Base-by-base conservation (phyloP, 2,113 vertebrate species). In the Egretta garzetta region DNA sequence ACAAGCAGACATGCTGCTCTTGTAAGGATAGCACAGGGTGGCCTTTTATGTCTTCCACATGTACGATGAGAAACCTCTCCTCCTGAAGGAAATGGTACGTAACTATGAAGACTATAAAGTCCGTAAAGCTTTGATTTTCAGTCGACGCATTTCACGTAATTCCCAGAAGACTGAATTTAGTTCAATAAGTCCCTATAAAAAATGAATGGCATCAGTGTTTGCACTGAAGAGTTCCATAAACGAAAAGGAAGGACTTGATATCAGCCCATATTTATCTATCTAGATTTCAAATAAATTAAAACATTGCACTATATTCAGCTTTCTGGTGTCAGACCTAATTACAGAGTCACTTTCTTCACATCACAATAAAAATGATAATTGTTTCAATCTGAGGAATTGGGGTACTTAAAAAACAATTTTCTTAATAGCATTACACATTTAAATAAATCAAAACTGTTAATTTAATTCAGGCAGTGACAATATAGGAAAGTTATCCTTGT, bases 391-490 rank as follows among this genome's bases (percentile, higher is more conserved):
- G 0, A 97, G 63, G 83, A 95, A 89, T 30, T 92, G 60, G 64
- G 70, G 88, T 95, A 88, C 82, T 97, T 97, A 94, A 93, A 96
- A 97, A 95, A n/a, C 95, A 91, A 95, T 97, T 95, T 95, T 93
- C 94, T 91, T 95, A 96, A 97, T 95, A 90, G 72, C 68, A 55
- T 88, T 96, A 49, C 22, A 16, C 60, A 96, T 94, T 95, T 92
- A 87, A 96, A 96, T 97, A 94, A 94, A 95, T 96, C 88, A 94
- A 84, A 97, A 68, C 2, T 52, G 75, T 89, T 93, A 90, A 93
- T 91, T 94, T 93, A 94, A 86, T 95, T 92, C 82, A 94, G 50
- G 32, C 83, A 80, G 52, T 63, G 75, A 76, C 82, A 92, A 35
- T 66, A 66, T 50, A 24, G 86, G 80, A 81, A 94, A 92, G 39